Percentiles rank a stretch among this genome's conserved stretches.
These are phyloP conservation scores for Cephalopholis sonnerati DNA, from an alignment of 2,113 vertebrate genomes.

Conservation along the genomic window DNA sequence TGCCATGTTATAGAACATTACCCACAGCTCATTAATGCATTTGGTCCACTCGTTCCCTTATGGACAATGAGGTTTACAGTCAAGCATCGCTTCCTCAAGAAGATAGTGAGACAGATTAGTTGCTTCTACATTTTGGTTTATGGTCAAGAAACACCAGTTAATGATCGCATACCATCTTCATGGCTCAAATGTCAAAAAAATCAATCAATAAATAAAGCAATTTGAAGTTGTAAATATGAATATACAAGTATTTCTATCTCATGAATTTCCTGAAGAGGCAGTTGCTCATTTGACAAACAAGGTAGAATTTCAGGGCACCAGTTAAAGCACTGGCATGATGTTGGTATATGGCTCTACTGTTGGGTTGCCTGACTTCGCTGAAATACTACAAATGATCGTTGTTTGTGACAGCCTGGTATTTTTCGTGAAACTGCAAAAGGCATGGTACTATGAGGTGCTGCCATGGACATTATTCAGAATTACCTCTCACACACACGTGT, in stretches of 20 bases:
- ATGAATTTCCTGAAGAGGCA: conserved; percentile 33
- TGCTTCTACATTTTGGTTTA: conserved; percentile 16
- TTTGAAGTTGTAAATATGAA: conserved; percentile 53
- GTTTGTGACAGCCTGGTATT: conserved; percentile 42
- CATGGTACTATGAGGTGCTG: conserved; percentile 61
- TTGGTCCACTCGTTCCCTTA: conserved; percentile 4
- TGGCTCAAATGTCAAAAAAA: conserved; percentile 15
- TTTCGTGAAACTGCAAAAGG: conserved; percentile 54
- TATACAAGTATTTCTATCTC: conserved; percentile 30
- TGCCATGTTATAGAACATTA: conserved; percentile 20
- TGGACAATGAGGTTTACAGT: conserved; percentile 12
- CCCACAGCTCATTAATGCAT: conserved; percentile 12
- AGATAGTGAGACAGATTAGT: background rate
- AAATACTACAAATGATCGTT: conserved; percentile 48
- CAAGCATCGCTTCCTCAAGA: conserved; percentile 9
- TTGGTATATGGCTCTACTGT: conserved; percentile 49
- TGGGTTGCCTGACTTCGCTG: conserved; percentile 57
- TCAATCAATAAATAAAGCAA: conserved; percentile 31
- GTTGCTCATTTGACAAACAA: conserved; percentile 36
- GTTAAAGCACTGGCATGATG: conserved; percentile 52
- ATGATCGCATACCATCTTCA: conserved; percentile 49
- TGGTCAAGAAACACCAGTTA: conserved; percentile 57
- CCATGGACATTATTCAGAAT: too few relatives aligned
- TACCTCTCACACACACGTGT: too few relatives aligned
- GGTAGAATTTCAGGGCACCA: conserved; percentile 47